Conservation (phyloP, 30 jellyfish, hydroid and myxozoan genomes). For the Haliclystus octoradiatus region DNA sequence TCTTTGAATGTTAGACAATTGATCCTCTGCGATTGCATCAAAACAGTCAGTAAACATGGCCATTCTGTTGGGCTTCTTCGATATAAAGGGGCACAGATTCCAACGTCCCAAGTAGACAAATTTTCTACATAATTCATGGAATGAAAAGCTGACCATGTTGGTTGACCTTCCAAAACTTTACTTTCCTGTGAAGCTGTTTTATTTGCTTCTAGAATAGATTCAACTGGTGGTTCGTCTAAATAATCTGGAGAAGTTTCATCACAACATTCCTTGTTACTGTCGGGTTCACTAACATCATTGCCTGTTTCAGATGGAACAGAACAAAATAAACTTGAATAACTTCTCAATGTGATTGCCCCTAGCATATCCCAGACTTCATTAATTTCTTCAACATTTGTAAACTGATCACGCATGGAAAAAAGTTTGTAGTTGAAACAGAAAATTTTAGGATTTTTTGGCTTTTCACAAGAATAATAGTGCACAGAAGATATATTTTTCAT, state of each 20-base stretch:
- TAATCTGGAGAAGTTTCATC: too few species aligned
- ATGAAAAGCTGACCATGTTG: constrained; percentile 26
- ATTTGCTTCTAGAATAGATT: too few species aligned
- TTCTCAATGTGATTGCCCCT: too few species aligned
- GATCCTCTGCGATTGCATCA: constrained; percentile 17
- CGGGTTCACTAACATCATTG: too few species aligned
- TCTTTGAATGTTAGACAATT: constrained; percentile 11
- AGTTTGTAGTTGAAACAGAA: not conserved
- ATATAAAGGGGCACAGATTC: constrained; percentile 5
- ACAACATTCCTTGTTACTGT: too few species aligned
- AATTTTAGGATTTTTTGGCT: not conserved
- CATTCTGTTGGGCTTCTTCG: constrained; percentile 27
- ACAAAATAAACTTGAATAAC: too few species aligned
- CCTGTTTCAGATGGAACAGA: too few species aligned
- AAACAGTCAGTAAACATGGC: not conserved
- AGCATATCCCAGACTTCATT: too few species aligned
- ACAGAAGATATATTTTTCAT: not conserved
- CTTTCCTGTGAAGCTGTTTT: too few species aligned
- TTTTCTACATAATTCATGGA: not conserved
- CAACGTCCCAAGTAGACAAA: not conserved
- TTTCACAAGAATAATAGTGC: not conserved
- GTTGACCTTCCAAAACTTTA: too few species aligned
- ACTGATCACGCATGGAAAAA: not conserved
- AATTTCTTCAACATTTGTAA: not conserved
- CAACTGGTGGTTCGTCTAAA: too few species aligned